Evolutionary conservation across 2,113 vertebrate species (phyloP).

Genomic region (Nematolebias whitei): DNA sequence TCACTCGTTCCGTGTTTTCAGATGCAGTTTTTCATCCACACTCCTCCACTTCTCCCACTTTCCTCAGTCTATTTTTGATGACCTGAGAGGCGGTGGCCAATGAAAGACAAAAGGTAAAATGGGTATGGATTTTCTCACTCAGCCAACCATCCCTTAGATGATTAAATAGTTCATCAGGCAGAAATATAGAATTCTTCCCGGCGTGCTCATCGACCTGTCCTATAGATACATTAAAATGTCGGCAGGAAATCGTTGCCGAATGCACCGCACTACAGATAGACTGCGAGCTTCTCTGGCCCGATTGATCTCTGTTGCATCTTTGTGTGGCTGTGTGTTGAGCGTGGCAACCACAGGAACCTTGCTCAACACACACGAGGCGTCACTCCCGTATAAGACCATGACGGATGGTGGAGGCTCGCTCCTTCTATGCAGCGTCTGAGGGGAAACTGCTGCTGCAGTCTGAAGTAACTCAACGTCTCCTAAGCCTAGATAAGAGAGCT

Average conservation of each 20-base stretch:
- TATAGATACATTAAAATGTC: conserved; percentile 79
- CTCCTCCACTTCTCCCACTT: conserved; percentile 1
- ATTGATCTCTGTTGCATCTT: conserved; percentile 70
- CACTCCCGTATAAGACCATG: conserved; percentile 6
- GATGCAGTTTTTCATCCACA: conserved; percentile 6
- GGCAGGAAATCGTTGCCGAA: conserved; percentile 82
- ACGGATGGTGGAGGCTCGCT: not conserved
- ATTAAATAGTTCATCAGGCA: conserved; percentile 81
- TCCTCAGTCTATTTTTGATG: conserved; percentile 69
- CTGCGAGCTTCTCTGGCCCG: conserved; percentile 45
- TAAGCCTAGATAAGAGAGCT: not conserved
- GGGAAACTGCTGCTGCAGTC: not conserved
- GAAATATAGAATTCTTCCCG: conserved; percentile 81
- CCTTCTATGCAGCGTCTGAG: not conserved
- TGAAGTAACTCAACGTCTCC: not conserved
- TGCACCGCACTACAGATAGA: conserved; percentile 70
- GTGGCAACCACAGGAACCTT: conserved; percentile 13
- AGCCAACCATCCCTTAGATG: conserved; percentile 75
- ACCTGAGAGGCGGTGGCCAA: conserved; percentile 70
- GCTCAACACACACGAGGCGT: conserved; percentile 26
- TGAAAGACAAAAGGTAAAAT: conserved; percentile 84
- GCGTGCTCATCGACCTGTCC: conserved; percentile 74
- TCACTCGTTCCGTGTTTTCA: conserved; percentile 14
- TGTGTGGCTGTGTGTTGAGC: conserved; percentile 41
- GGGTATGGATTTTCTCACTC: conserved; percentile 78